phyloP scores from a whole-genome alignment of 2,797 vertebrate species.

The Tokudaia tokunoshimensis region DNA sequence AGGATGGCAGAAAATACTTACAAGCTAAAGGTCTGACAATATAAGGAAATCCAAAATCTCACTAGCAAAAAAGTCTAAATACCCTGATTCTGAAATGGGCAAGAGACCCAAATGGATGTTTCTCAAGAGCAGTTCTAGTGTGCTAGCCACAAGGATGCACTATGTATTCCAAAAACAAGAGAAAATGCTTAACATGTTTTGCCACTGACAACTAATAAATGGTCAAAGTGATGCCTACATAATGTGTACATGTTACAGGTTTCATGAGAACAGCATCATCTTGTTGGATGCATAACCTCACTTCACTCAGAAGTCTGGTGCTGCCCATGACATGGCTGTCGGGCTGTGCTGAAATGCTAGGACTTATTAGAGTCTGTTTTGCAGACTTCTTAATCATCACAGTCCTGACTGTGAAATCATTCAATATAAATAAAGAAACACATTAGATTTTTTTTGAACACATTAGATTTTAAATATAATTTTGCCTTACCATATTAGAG shows the following conservation, averaged over 20 bases:
- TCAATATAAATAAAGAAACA: constrained; percentile 28
- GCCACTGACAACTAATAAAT: background rate
- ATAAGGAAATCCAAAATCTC: background rate
- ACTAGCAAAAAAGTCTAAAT: background rate
- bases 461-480: constrained; percentile 27
- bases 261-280: background rate
- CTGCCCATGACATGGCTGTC: background rate
- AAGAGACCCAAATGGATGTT: background rate
- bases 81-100: background rate
- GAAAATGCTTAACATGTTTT: background rate
- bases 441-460: constrained; percentile 15
- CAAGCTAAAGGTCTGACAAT: background rate
- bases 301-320: background rate
- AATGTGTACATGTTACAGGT: background rate
- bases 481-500: background rate
- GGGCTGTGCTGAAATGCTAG: constrained; percentile 37
- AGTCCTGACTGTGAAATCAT: constrained; percentile 46
- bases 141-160: background rate
- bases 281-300: background rate
- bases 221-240: background rate
- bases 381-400: background rate
- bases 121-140: background rate
- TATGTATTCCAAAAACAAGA: background rate
- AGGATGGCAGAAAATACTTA: background rate
- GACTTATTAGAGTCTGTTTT: background rate